A percentile compares a stretch with the other conserved stretches of the same genome.
phyloP scores from a whole-genome alignment of 2,888 invertebrate genomes.

The Agriopis marginaria region DNA sequence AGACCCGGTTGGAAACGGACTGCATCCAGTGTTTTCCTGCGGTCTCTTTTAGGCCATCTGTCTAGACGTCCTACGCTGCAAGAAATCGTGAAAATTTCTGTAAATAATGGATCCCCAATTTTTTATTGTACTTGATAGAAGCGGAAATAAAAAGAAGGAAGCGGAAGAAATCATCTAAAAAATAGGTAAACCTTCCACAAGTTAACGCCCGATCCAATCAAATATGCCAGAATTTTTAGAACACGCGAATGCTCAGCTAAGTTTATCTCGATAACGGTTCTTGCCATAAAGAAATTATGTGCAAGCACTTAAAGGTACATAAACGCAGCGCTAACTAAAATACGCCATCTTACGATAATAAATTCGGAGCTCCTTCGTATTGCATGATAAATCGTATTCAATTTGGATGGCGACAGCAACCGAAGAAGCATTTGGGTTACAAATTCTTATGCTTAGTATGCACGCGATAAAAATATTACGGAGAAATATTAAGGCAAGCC shows the following conservation, averaged over 20 bases:
- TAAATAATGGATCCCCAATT: no score
- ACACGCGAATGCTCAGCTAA: background rate
- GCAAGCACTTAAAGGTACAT: constrained; percentile 16
- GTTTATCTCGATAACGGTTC: background rate
- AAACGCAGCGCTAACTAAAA: constrained; percentile 35
- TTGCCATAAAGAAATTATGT: no score
- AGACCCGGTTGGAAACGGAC: no score
- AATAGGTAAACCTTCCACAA: no score
- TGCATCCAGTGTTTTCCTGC: no score
- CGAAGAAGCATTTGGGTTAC: constrained; percentile 81
- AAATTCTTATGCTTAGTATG: constrained; percentile 79
- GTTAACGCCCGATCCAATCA: no score
- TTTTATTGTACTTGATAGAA: no score
- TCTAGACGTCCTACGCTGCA: no score
- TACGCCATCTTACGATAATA: constrained; percentile 40
- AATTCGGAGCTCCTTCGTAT: constrained; percentile 66
- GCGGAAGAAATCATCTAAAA: no score
- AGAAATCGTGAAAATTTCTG: no score
- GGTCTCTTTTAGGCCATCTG: no score
- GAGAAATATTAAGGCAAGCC: constrained; percentile 36
- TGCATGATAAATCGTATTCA: constrained; percentile 83
- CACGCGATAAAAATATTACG: constrained; percentile 72
- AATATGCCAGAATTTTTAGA: background rate
- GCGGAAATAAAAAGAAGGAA: no score
- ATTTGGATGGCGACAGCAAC: constrained; percentile 80